A percentile compares a stretch with the other conserved stretches of the same genome.
These are phyloP conservation scores for Drosophila bocqueti DNA, from an alignment of 1,140 invertebrate genomes.

Conservation along the genomic window DNA sequence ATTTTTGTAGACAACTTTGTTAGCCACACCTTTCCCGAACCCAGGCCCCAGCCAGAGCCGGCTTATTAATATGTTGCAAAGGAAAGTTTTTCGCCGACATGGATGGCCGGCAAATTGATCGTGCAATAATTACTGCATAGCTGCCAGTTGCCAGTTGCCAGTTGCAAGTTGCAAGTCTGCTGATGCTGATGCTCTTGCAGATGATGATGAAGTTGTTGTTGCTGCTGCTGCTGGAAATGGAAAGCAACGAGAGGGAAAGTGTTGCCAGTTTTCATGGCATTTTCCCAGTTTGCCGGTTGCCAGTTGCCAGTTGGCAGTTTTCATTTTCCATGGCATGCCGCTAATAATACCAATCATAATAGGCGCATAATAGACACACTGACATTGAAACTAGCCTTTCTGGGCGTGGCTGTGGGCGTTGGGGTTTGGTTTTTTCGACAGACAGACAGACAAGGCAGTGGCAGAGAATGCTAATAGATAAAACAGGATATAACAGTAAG, in stretches of 20 bases:
- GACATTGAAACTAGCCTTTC: slow-evolving; percentile 77
- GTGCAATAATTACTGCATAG: slow-evolving; percentile 84
- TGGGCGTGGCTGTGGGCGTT: slow-evolving; percentile 23
- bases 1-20: slow-evolving; percentile 14
- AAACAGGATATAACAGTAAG: background rate
- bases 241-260: slow-evolving; percentile 41
- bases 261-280: slow-evolving; percentile 46
- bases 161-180: slow-evolving; percentile 29
- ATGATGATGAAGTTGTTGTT: slow-evolving; percentile 18
- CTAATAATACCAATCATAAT: slow-evolving; percentile 81
- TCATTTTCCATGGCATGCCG: slow-evolving; percentile 81
- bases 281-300: slow-evolving; percentile 36
- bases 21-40: slow-evolving; percentile 27
- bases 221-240: slow-evolving; percentile 26
- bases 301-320: slow-evolving; percentile 67
- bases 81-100: slow-evolving; percentile 78
- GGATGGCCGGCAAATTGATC: slow-evolving; percentile 80
- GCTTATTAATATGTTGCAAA: slow-evolving; percentile 62
- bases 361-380: slow-evolving; percentile 74
- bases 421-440: background rate
- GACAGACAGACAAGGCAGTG: background rate
- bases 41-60: slow-evolving; percentile 2
- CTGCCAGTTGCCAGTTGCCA: slow-evolving; percentile 58
- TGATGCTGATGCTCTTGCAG: slow-evolving; percentile 22
- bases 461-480: slow-evolving; percentile 21